Evolutionary conservation across 2,797 vertebrate genomes (phyloP), one percentile per base, ranked within the genome.

Genomic region (Phalloptychus januarius): DNA sequence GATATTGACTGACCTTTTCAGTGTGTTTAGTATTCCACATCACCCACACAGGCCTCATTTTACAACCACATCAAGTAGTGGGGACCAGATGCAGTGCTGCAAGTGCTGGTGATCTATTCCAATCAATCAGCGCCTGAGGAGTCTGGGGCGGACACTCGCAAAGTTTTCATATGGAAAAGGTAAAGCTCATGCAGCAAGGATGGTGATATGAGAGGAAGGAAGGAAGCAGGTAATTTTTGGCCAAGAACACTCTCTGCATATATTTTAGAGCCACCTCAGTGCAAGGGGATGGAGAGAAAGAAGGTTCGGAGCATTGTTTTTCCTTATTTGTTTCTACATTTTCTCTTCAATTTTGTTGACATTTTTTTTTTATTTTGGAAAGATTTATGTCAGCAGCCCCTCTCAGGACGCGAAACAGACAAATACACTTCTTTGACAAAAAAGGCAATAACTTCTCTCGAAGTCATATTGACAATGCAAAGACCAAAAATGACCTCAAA

Each of bases 1-100:
- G 85, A 90, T 92, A 91, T 87, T 91, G 88, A 91, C 90, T 91
- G 90, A 94, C 90, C 91, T 91, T 90, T 91, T 83, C 76, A 2
- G 70, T 73, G 85, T 83, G 83, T 92, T 93, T 89, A 85, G 90
- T 91, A 92, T 92, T 93, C 92, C 36, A 79, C 38, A 77, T 86
- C 80, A 48, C 79, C 86, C 90, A 58, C 80, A 83, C 80, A 63
- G 56, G 83, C 79, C 88, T 86, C 56, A 86, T 87, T 87, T 87
- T 78, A 82, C 42, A 67, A 80, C 50, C 23, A 15, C 79, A 25
- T 63, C 45, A 76, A 80, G 86, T 12, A 4, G 76, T 5, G 23
- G 77, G 42, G 79, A 78, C 78, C 83, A 70, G 84, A 87, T 74
- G 80, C 58, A 46, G 80, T 11, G 56, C 79, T 83, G 33, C 75